Evolutionary conservation across 2,888 invertebrate species (phyloP).

Genomic region (Philhelius pedissequus): DNA sequence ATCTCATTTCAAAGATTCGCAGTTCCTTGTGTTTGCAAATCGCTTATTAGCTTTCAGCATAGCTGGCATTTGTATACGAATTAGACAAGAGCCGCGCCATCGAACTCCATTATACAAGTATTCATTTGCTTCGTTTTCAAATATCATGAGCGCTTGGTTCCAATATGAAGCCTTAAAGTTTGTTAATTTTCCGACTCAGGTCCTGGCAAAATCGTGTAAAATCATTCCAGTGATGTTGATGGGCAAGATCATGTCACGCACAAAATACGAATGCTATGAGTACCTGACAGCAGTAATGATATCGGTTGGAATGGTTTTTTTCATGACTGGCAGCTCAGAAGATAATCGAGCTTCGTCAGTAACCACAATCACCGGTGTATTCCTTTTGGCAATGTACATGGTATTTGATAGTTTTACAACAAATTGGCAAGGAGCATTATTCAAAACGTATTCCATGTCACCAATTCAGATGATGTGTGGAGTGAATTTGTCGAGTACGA

Average conservation of each 20-base stretch:
- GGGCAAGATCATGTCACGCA: conserved; percentile 94
- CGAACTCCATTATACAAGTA: conserved; percentile 95
- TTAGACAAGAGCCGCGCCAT: conserved; percentile 82
- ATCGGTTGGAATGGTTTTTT: conserved; percentile 95
- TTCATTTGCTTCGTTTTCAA: conserved; percentile 96
- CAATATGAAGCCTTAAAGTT: conserved; percentile 99
- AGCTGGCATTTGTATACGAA: conserved; percentile 84
- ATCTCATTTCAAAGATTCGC: conserved; percentile 92
- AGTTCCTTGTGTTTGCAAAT: conserved; percentile 98
- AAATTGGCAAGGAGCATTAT: conserved; percentile 97
- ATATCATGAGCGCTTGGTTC: conserved; percentile 99
- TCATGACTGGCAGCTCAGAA: conserved; percentile 89
- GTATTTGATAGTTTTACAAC: conserved; percentile 98
- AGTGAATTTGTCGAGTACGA: conserved; percentile 95
- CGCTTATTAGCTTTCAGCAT: conserved; percentile 90
- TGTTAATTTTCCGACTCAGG: conserved; percentile 98
- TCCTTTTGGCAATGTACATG: conserved; percentile 94
- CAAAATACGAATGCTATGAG: conserved; percentile 93
- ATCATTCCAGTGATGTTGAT: conserved; percentile 99
- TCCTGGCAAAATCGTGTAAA: conserved; percentile 98
- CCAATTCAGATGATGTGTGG: conserved; percentile 97
- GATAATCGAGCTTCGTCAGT: conserved; percentile 82
- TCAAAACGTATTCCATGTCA: conserved; percentile 87
- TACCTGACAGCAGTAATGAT: conserved; percentile 94
- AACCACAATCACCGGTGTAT: conserved; percentile 90